Evolutionary conservation across 2,888 invertebrate genomes (phyloP).

Genomic region (Dasypolia templi): DNA sequence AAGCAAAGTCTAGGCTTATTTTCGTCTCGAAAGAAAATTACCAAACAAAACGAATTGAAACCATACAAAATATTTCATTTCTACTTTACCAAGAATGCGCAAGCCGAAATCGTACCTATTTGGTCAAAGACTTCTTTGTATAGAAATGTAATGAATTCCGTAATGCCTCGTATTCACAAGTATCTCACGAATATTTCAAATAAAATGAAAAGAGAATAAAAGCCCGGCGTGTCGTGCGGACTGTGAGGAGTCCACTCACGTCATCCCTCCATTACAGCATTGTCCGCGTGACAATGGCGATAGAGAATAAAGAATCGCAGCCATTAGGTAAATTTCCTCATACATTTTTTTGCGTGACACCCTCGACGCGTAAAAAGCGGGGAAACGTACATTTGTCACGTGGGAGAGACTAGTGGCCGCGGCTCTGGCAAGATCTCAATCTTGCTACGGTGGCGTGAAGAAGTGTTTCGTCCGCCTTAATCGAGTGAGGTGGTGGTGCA

Average conservation of each 20-base stretch:
- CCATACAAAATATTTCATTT: not conserved
- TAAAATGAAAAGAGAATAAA: slow-evolving; percentile 78
- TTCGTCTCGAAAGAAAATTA: not conserved
- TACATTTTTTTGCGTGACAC: slow-evolving; percentile 90
- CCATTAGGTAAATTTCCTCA: slow-evolving; percentile 91
- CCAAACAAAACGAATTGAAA: not conserved
- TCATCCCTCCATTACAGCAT: slow-evolving; percentile 89
- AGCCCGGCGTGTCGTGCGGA: slow-evolving; percentile 70
- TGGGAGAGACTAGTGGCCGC: slow-evolving; percentile 70
- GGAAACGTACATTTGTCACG: slow-evolving; percentile 87
- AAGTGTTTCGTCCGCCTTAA: slow-evolving; percentile 76
- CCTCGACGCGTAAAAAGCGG: slow-evolving; percentile 85
- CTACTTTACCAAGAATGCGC: not conserved
- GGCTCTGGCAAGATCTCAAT: slow-evolving; percentile 84
- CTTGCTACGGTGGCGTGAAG: slow-evolving; percentile 75
- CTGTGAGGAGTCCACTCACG: slow-evolving; percentile 85
- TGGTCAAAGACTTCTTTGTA: slow-evolving; percentile 41
- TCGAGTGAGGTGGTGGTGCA: slow-evolving; percentile 75
- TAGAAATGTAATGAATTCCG: slow-evolving; percentile 54
- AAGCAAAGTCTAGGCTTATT: not conserved
- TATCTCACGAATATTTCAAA: slow-evolving; percentile 74
- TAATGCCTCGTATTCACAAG: slow-evolving; percentile 67
- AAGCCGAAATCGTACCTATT: slow-evolving; percentile 2
- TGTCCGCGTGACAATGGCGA: slow-evolving; percentile 88
- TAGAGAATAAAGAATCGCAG: slow-evolving; percentile 88